Conservation (phyloP, 2,113 vertebrate genomes). For the Ciconia stormi region DNA sequence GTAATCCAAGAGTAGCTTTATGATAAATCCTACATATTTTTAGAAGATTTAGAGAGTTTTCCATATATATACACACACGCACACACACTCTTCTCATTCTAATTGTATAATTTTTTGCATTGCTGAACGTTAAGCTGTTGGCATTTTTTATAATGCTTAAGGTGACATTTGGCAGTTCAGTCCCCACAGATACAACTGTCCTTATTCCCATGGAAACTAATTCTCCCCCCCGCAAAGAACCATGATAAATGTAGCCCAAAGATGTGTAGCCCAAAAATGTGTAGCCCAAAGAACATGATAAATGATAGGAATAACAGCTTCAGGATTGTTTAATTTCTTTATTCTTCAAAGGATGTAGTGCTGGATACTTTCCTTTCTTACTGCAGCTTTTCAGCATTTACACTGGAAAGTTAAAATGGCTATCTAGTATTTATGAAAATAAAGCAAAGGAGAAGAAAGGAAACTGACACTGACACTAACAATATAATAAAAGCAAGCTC, state of each 20-base stretch:
- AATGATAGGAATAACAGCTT: background rate
- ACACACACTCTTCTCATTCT: background rate
- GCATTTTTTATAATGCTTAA: background rate
- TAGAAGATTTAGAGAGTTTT: background rate
- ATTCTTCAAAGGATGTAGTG: background rate
- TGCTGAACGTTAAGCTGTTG: background rate
- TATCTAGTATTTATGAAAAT: background rate
- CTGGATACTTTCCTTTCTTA: background rate
- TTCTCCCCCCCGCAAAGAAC: too few relatives aligned
- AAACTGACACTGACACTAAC: background rate
- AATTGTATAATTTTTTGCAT: background rate
- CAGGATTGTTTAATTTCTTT: background rate
- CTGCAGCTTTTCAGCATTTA: background rate
- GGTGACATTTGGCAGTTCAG: background rate
- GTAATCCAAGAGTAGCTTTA: conserved; percentile 12
- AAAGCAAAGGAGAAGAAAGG: background rate
- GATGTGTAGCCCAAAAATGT: background rate
- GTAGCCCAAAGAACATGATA: background rate
- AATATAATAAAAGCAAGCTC: background rate
- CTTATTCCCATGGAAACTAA: background rate
- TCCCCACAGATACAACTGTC: background rate
- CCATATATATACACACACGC: background rate
- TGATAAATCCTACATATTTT: background rate
- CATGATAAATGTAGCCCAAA: background rate
- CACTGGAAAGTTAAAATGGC: background rate